Conservation (phyloP, 2,888 invertebrate genomes). For the Coelopa pilipes region DNA sequence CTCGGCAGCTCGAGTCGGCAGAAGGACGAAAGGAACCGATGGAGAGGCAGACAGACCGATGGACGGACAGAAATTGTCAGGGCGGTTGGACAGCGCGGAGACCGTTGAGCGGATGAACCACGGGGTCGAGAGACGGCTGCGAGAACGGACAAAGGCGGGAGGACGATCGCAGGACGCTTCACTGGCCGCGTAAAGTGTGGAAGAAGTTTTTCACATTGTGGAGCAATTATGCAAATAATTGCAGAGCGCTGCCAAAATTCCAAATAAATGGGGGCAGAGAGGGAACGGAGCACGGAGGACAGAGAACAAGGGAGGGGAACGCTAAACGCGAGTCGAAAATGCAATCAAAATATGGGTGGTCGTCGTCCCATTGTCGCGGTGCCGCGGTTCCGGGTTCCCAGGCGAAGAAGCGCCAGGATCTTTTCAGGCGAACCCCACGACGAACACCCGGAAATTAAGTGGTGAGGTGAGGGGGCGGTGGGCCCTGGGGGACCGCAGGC, state of each 20-base stretch:
- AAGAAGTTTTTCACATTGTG: slow-evolving; percentile 30
- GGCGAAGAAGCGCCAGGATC: background rate
- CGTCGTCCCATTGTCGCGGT: background rate
- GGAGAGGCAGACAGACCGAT: background rate
- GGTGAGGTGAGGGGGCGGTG: too few species aligned
- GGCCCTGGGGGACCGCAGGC: too few species aligned
- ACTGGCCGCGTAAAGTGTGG: background rate
- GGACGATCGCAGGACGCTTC: too few species aligned
- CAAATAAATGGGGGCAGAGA: slow-evolving; percentile 46
- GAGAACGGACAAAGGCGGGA: too few species aligned
- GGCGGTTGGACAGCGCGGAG: background rate
- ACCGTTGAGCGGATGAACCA: too few species aligned
- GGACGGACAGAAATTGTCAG: too few species aligned
- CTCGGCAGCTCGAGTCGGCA: too few species aligned
- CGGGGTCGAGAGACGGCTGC: too few species aligned
- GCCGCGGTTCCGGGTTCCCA: background rate
- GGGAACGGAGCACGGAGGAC: background rate
- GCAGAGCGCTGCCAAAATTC: slow-evolving; percentile 51
- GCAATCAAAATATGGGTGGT: background rate
- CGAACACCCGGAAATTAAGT: too few species aligned
- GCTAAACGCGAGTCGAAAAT: background rate
- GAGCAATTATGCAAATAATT: slow-evolving; percentile 57
- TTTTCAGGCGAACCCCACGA: background rate
- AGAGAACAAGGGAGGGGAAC: slow-evolving; percentile 40
- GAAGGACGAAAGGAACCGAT: background rate